Conservation (phyloP, 2,888 invertebrate species). For the Daptonema setosum region DNA sequence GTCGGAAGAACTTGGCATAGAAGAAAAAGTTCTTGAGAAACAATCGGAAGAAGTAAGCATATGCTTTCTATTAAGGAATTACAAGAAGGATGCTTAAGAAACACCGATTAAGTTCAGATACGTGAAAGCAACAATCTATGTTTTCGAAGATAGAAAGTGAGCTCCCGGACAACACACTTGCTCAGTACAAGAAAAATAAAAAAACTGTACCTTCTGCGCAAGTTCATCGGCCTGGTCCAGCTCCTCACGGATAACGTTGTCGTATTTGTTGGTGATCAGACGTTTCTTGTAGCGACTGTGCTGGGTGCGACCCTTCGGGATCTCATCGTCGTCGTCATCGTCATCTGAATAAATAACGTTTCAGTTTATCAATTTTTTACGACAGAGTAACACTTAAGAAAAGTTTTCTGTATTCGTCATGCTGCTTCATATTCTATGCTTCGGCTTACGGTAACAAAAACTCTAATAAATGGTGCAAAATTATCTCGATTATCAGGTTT, state of each 20-base stretch:
- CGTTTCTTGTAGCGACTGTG: conserved; percentile 9
- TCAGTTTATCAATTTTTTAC: neutral
- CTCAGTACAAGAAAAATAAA: neutral
- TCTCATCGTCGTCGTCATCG: conserved; percentile 1
- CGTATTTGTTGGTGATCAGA: conserved; percentile 20
- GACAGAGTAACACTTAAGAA: neutral
- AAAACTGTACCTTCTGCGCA: conserved; percentile 14
- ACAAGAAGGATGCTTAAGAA: too few relatives aligned
- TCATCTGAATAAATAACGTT: neutral
- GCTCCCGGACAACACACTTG: neutral
- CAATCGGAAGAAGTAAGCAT: too few relatives aligned
- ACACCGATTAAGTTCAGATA: too few relatives aligned
- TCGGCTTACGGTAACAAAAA: neutral
- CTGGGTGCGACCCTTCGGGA: neutral
- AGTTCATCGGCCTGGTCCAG: conserved; percentile 23
- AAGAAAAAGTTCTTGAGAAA: too few relatives aligned
- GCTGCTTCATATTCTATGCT: neutral
- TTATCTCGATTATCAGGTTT: neutral
- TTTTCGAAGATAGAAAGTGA: neutral
- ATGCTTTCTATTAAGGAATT: too few relatives aligned
- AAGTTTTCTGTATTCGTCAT: neutral
- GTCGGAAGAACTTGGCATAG: too few relatives aligned
- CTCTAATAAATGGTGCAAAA: neutral
- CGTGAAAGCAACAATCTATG: neutral
- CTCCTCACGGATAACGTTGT: conserved; percentile 18